Conservation (phyloP, 1,140 invertebrate species). For the Contarinia nasturtii region DNA sequence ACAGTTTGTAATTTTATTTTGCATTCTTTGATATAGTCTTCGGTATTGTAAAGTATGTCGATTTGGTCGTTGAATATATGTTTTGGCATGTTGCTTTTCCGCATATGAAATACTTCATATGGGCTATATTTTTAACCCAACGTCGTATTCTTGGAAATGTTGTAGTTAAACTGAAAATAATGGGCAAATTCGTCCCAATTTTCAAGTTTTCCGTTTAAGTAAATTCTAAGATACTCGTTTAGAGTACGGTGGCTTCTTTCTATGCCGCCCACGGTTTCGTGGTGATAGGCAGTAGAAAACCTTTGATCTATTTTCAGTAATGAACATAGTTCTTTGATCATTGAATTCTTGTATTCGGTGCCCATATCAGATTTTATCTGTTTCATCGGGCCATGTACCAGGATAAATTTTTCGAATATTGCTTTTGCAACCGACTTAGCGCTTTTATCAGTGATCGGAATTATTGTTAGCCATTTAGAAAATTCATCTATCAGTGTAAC, state of each 20-base stretch:
- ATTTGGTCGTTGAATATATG: background rate
- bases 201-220: too few relatives aligned
- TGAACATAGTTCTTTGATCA: constrained; percentile 2
- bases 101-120: constrained; percentile 1
- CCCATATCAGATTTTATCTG: constrained; percentile 4
- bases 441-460: constrained; percentile 4
- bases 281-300: too few relatives aligned
- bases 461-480: constrained; percentile 4
- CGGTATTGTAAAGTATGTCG: background rate
- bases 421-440: constrained; percentile 5
- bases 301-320: constrained; percentile 3
- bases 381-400: constrained; percentile 7
- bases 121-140: background rate
- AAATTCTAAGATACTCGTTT: background rate
- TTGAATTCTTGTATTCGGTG: constrained; percentile 9
- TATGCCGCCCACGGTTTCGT: background rate
- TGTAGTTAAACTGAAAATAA: constrained; percentile 2
- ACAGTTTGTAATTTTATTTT: background rate
- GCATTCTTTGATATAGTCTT: background rate
- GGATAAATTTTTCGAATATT: constrained; percentile 5
- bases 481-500: constrained; percentile 4
- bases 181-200: background rate
- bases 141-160: background rate
- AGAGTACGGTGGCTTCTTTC: constrained; percentile 1
- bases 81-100: too few relatives aligned